phyloP scores from a whole-genome alignment of 2,888 invertebrate species.

The Chrysolina haemoptera region DNA sequence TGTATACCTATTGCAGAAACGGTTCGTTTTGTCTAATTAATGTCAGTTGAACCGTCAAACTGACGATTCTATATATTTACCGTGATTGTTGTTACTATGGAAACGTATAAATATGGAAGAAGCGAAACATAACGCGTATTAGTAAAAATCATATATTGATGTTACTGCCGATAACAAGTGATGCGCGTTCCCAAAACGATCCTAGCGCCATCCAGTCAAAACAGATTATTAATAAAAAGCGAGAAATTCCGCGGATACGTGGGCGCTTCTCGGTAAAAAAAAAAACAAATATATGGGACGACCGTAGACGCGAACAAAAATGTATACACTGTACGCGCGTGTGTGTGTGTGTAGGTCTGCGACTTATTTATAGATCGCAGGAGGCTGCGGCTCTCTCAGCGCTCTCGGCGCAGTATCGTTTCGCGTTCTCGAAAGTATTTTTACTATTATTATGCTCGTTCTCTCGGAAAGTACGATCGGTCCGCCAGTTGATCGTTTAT shows the following conservation, averaged over 20 bases:
- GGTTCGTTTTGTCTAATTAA: too few relatives aligned
- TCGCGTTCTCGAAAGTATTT: slow-evolving; percentile 7
- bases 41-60: too few relatives aligned
- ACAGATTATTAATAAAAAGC: slow-evolving; percentile 22
- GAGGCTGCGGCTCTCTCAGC: neutral
- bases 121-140: too few relatives aligned
- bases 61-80: too few relatives aligned
- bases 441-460: slow-evolving; percentile 11
- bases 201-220: slow-evolving; percentile 6
- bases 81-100: too few relatives aligned
- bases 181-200: neutral
- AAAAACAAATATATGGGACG: slow-evolving; percentile 58
- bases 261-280: slow-evolving; percentile 52
- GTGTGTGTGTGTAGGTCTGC: slow-evolving; percentile 65
- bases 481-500: neutral
- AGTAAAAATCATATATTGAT: neutral
- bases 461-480: neutral
- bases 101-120: too few relatives aligned
- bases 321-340: slow-evolving; percentile 57
- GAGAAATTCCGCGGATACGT: slow-evolving; percentile 46
- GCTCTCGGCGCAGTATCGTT: slow-evolving; percentile 7
- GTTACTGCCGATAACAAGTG: neutral
- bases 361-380: slow-evolving; percentile 66
- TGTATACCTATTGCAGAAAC: too few relatives aligned
- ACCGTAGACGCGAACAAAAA: slow-evolving; percentile 58